Evolutionary conservation across 2,888 invertebrate genomes (phyloP).

Genomic region (Hypomecis punctinalis): DNA sequence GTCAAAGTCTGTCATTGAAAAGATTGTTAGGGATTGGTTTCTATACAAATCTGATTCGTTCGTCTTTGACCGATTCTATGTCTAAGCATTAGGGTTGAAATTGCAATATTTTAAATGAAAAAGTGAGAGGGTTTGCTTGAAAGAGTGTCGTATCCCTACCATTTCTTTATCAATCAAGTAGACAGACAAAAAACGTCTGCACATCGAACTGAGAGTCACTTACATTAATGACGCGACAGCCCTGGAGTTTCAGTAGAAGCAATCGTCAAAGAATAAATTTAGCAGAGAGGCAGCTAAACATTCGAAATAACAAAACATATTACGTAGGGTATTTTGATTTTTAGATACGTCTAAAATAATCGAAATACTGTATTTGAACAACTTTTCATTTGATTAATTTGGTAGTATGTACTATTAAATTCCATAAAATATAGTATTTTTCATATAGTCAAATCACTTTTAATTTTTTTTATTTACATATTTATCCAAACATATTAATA

Average conservation of each 20-base stretch:
- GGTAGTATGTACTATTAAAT: too few relatives aligned
- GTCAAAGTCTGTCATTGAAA: slow-evolving; percentile 50
- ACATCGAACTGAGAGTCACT: slow-evolving; percentile 80
- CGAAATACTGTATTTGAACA: too few relatives aligned
- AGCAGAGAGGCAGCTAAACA: too few relatives aligned
- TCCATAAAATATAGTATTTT: too few relatives aligned
- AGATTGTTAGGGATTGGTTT: slow-evolving; percentile 49
- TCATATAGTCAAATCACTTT: too few relatives aligned
- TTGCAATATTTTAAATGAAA: neutral
- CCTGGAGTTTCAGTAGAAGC: slow-evolving; percentile 52
- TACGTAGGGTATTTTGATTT: too few relatives aligned
- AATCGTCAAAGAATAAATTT: slow-evolving; percentile 55
- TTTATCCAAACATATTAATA: too few relatives aligned
- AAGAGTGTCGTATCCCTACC: slow-evolving; percentile 73
- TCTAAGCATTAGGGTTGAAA: slow-evolving; percentile 18
- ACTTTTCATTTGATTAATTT: too few relatives aligned
- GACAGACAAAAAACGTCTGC: slow-evolving; percentile 76
- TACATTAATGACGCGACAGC: slow-evolving; percentile 74
- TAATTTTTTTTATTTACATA: too few relatives aligned
- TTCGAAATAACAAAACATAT: too few relatives aligned
- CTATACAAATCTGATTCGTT: slow-evolving; percentile 27
- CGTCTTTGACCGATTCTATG: slow-evolving; percentile 18
- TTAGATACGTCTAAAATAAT: too few relatives aligned
- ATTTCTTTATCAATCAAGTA: slow-evolving; percentile 81
- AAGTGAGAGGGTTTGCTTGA: slow-evolving; percentile 34